Percentiles rank a stretch among this genome's conserved stretches.
Conservation (phyloP, 64 coral and sea anemone genomes). For the Pocillopora damicornis region DNA sequence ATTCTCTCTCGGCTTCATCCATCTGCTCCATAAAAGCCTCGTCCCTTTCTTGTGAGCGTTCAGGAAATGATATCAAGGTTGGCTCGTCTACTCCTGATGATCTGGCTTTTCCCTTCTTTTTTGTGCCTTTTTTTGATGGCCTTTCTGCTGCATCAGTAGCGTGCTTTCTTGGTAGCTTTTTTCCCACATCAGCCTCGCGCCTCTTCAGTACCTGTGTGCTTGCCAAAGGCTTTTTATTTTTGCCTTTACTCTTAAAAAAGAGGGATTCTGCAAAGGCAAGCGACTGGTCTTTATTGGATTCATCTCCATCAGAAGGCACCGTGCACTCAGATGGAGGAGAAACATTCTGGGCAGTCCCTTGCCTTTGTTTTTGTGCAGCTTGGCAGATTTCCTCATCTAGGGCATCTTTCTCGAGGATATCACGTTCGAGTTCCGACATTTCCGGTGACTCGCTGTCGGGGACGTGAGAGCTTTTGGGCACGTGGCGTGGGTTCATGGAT, state of each 20-base stretch:
- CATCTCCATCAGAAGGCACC: slow-evolving; percentile 26
- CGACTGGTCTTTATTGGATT: slow-evolving; percentile 24
- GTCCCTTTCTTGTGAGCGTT: no score
- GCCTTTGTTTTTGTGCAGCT: not conserved
- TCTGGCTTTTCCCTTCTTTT: slow-evolving; percentile 27
- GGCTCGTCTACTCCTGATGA: not conserved
- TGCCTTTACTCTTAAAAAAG: slow-evolving; percentile 47
- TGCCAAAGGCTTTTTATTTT: slow-evolving; percentile 46
- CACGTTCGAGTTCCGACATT: no score
- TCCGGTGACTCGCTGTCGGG: no score
- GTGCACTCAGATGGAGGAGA: slow-evolving; percentile 27
- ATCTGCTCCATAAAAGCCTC: no score
- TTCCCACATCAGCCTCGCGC: slow-evolving; percentile 5
- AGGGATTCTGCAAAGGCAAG: slow-evolving; percentile 23
- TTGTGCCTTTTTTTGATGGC: slow-evolving; percentile 5
- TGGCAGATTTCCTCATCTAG: no score
- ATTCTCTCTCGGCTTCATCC: no score
- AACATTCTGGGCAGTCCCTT: not conserved
- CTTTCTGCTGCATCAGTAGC: not conserved
- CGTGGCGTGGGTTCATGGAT: no score
- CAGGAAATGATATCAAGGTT: no score
- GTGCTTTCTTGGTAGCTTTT: slow-evolving; percentile 13
- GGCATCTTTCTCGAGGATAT: no score
- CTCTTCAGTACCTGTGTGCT: slow-evolving; percentile 22
- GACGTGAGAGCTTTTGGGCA: no score